Evolutionary conservation across 1,140 invertebrate genomes (phyloP), one percentile per base, ranked within the genome.

Genomic region (Bombus consobrinus): DNA sequence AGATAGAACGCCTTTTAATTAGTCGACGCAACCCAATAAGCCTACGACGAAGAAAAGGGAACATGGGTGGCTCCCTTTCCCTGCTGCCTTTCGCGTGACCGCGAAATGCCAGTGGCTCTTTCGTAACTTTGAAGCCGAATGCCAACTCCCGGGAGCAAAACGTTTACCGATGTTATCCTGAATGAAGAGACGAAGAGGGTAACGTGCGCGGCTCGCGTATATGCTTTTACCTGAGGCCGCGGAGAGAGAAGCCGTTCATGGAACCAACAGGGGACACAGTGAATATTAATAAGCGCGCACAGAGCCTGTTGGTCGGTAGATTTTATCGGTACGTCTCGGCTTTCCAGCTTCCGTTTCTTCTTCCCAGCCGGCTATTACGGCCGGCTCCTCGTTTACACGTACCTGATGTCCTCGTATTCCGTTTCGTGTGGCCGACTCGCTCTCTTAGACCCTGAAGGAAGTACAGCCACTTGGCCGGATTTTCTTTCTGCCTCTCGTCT

Each of bases 81-180:
- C 32, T 15, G 1, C 18, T 53, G 47, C 34, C 22, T 34, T 57
- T 59, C 39, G 53, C 28, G 43, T 12, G 25, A 13, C 34, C 79
- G 37, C 71, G 78, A 73, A 81, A 85, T 74, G 69, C 10, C 47
- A 22, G 25, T n/a, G 76, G 69, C 85, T 82, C 81, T 88, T 75
- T 83, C 77, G 74, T n/a, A 80, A 69, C 84, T 85, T 87, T 53
- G 68, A 64, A 47, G 64, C 62, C 85, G 88, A 87, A 76, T 76
- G 73, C 85, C 72, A 74, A 34, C 79, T 81, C 57, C 22, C 68
- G 28, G 37, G 32, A 75, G 69, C 75, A 73, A 22, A 34, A 28
- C 41, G 88, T 91, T 92, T 92, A 88, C 84, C 86, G 92, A 92
- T 92, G 87, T 90, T 92, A 92, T 92, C 92, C 89, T 39, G 79